These are phyloP conservation scores for Diogma glabrata DNA, from an alignment of 2,888 invertebrate species.

Conservation along the genomic window DNA sequence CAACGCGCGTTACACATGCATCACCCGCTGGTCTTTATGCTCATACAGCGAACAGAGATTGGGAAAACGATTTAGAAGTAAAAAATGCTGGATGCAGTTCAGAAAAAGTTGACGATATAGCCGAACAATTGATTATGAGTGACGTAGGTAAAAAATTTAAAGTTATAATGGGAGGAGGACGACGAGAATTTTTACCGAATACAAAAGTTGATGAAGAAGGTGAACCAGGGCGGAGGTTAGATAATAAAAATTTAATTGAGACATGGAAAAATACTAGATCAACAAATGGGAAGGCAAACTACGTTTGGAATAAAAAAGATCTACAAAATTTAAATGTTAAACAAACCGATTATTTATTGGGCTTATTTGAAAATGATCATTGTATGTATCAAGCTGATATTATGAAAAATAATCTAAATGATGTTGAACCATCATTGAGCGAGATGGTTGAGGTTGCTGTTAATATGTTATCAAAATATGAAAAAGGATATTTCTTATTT, in stretches of 20 bases:
- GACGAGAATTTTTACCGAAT: slow-evolving; percentile 39
- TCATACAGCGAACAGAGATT: slow-evolving; percentile 41
- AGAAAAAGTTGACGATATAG: slow-evolving; percentile 11
- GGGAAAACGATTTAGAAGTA: slow-evolving; percentile 34
- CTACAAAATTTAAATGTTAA: slow-evolving; percentile 29
- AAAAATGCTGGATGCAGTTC: slow-evolving; percentile 10
- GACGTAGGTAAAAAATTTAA: slow-evolving; percentile 10
- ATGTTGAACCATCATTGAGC: slow-evolving; percentile 46
- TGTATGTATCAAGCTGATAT: slow-evolving; percentile 48
- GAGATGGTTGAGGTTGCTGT: slow-evolving; percentile 58
- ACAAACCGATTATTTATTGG: slow-evolving; percentile 44
- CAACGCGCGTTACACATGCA: slow-evolving; percentile 15
- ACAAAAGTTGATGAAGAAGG: slow-evolving; percentile 38
- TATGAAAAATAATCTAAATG: slow-evolving; percentile 32
- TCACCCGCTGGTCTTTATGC: slow-evolving; percentile 28
- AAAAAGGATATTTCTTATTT: slow-evolving; percentile 58
- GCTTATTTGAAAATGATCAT: slow-evolving; percentile 43
- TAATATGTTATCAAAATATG: slow-evolving; percentile 42
- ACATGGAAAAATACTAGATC: slow-evolving; percentile 42
- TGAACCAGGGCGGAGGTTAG: slow-evolving; percentile 35
- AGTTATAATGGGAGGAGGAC: slow-evolving; percentile 46
- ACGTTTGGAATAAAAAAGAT: slow-evolving; percentile 24
- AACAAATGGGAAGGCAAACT: slow-evolving; percentile 34
- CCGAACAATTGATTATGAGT: slow-evolving; percentile 10
- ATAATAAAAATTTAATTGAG: slow-evolving; percentile 46